Conservation (phyloP, 2,888 invertebrate genomes). For the Leptopilina myrica region DNA sequence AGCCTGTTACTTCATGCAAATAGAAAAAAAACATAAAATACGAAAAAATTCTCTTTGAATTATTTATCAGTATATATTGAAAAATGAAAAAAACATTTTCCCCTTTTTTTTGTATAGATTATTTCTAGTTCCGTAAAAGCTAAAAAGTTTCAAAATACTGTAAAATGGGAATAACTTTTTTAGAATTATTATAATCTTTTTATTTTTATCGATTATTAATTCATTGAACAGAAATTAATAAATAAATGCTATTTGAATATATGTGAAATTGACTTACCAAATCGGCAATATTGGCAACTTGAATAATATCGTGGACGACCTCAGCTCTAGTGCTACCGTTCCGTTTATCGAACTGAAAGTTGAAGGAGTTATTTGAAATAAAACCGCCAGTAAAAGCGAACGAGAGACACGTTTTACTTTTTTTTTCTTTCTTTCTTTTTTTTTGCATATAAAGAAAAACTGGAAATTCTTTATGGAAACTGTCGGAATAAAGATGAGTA, state of each 20-base stretch:
- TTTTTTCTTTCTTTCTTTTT: background rate
- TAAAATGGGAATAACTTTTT: no score
- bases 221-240: background rate
- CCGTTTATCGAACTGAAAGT: constrained; percentile 87
- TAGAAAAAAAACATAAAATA: no score
- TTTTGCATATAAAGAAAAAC: background rate
- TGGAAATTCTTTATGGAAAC: constrained; percentile 7
- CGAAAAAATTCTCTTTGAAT: no score
- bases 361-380: constrained; percentile 27
- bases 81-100: no score
- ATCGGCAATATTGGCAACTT: constrained; percentile 98
- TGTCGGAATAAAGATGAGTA: constrained; percentile 1
- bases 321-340: constrained; percentile 92
- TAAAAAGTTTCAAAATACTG: no score
- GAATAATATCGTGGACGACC: constrained; percentile 96
- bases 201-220: no score
- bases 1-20: no score
- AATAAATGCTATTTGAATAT: background rate
- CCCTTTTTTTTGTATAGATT: no score
- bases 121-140: no score
- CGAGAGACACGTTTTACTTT: background rate
- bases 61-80: no score
- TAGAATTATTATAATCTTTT: no score
- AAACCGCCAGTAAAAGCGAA: constrained; percentile 1
- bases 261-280: constrained; percentile 82